A percentile compares a stretch with the other conserved stretches of the same genome.
Conservation (phyloP, 2,888 invertebrate species). For the Rhingia campestris region DNA sequence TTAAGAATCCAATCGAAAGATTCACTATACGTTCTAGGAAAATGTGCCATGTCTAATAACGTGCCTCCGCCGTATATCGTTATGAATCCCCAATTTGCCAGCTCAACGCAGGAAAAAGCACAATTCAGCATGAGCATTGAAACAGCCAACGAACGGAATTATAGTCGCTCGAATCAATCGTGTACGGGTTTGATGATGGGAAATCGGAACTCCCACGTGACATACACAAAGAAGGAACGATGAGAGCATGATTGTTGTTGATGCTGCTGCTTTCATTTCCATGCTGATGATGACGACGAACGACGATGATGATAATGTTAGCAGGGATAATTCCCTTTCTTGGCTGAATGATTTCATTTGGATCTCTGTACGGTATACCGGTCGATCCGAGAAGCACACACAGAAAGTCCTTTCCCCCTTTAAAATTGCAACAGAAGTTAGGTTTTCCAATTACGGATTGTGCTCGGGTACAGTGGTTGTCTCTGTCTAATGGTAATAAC, state of each 20-base stretch:
- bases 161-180: constrained; percentile 62
- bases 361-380: neutral
- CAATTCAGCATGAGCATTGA: constrained; percentile 55
- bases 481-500: constrained; percentile 42
- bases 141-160: constrained; percentile 59
- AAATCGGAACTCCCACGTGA: constrained; percentile 12
- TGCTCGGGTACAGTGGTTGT: constrained; percentile 8
- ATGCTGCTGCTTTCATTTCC: neutral
- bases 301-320: constrained; percentile 16
- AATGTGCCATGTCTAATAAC: constrained; percentile 30
- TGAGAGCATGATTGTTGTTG: constrained; percentile 1
- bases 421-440: constrained; percentile 51
- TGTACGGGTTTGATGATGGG: constrained; percentile 27
- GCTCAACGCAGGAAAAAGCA: constrained; percentile 37
- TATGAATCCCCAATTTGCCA: constrained; percentile 54
- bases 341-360: constrained; percentile 36
- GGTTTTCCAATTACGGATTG: constrained; percentile 47
- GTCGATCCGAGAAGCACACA: constrained; percentile 1
- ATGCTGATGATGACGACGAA: constrained; percentile 20
- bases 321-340: constrained; percentile 17
- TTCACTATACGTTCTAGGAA: neutral
- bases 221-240: neutral
- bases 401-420: neutral
- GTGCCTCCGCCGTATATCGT: constrained; percentile 18
- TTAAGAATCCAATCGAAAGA: too few relatives aligned